Evolutionary conservation across 2,797 vertebrate genomes (phyloP).

Genomic region (Chiloscyllium punctatum): DNA sequence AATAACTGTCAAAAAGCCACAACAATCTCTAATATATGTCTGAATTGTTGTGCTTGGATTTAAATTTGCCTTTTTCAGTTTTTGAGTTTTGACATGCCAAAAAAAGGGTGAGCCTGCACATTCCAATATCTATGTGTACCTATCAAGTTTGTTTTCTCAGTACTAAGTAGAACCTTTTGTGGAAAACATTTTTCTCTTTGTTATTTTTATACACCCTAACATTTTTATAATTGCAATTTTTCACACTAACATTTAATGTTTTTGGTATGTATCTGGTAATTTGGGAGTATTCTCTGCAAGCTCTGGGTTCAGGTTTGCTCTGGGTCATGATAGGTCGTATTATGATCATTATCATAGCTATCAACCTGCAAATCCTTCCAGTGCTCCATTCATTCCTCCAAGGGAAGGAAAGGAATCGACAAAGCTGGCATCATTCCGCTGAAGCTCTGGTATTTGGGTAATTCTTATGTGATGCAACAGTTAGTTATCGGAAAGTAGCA

Average conservation of each 20-base stretch:
- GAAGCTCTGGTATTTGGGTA: neutral
- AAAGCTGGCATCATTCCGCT: neutral
- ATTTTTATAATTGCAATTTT: neutral
- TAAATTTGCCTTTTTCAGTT: neutral
- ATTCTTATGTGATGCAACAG: neutral
- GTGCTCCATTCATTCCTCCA: neutral
- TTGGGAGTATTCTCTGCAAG: neutral
- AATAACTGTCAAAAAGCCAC: neutral
- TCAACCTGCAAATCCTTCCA: no score
- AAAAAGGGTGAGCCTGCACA: neutral
- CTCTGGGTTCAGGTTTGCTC: neutral
- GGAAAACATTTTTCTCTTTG: neutral
- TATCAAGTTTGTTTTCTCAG: neutral
- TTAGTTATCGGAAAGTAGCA: neutral
- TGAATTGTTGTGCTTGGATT: neutral
- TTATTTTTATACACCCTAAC: conserved; percentile 1
- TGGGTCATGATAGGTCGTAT: no score
- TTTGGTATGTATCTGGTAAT: neutral
- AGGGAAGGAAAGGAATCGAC: neutral
- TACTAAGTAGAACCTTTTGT: neutral
- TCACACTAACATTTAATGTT: neutral
- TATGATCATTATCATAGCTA: neutral
- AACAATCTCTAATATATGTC: neutral
- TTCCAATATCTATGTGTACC: neutral
- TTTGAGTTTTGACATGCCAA: neutral